A percentile compares a stretch with the other conserved stretches of the same genome.
Conservation (phyloP, 92 coral and sea anemone species). For the Parazoanthus swiftii region DNA sequence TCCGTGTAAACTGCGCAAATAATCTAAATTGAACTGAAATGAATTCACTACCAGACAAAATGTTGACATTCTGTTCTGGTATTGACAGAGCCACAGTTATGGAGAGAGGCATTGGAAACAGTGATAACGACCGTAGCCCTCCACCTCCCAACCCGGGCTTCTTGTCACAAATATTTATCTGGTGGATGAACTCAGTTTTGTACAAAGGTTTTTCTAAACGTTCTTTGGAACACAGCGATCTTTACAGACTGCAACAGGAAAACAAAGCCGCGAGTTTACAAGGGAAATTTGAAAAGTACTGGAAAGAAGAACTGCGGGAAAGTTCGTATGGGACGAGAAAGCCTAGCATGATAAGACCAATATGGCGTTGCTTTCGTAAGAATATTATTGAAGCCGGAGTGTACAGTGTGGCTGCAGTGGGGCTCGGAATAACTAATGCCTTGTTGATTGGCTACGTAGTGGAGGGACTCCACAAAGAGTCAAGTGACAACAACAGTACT, state of each 20-base stretch:
- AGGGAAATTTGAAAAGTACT: constrained; percentile 10
- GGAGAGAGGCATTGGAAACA: neutral
- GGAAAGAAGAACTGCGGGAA: constrained; percentile 13
- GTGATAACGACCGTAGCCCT: neutral
- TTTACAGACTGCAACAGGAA: constrained; percentile 6
- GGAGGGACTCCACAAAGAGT: neutral
- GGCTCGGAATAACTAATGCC: neutral
- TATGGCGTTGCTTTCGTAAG: constrained; percentile 13
- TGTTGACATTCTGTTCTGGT: neutral
- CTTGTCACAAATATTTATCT: neutral
- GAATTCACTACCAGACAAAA: neutral
- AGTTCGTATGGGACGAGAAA: neutral
- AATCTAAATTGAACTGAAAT: too few species aligned
- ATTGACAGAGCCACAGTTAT: neutral
- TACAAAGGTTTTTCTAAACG: constrained; percentile 19
- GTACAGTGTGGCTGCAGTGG: neutral
- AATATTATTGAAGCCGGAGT: neutral
- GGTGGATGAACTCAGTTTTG: constrained; percentile 29
- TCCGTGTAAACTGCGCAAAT: too few species aligned
- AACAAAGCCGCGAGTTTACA: constrained; percentile 1
- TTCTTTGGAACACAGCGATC: neutral
- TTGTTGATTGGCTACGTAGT: constrained; percentile 5
- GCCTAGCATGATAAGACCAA: neutral
- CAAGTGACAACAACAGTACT: neutral
- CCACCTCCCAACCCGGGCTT: constrained; percentile 26